Evolutionary conservation across 2,113 vertebrate genomes (phyloP), one percentile per base, ranked within the genome.

Genomic region (Paradoxurus hermaphroditus): DNA sequence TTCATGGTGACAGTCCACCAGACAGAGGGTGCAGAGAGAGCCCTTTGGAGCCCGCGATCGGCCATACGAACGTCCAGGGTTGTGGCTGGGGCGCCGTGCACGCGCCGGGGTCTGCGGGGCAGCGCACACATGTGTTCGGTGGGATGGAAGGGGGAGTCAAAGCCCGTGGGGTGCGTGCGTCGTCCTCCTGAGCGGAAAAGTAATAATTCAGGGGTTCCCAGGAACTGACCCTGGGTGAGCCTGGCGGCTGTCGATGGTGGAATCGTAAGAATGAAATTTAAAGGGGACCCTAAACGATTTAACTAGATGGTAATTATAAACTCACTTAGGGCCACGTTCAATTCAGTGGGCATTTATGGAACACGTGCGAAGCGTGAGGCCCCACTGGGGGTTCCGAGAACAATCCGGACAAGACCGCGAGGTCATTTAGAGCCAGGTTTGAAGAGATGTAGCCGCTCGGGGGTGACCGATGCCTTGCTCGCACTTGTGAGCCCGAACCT

Each of bases 341-440:
- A 5, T 9, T 51, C 59, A 12, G 85, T 1, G 0, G 12, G 73
- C 3, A 1, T 41, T 6, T 31, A 13, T 1, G 3, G 56, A 4
- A 1, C 3, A 7, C 7, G 4, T 31, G 19, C 1, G 7, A 19
- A 4, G 8, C 18, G 1, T 0, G 34, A 23, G 59, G 56, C 65
- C n/a, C 19, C 23, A 0, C 0, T 0, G 7, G 67, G 59, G 67
- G n/a, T 5, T 31, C 44, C 0, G 7, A 51, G 29, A 18, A 56
- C 39, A 5, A 1, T 1, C 44, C 1, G 5, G 67, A 31, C 0
- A 0, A 11, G 65, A 6, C 0, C 4, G 56, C 36, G 4, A 7
- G 21, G 56, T 9, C 5, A 27, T 19, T 19, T 9, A 25, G 90
- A 46, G 86, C n/a, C 27, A n/a, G 53, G 31, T 29, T 25, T 31